Percentiles rank a stretch among this genome's conserved stretches.
Evolutionary conservation across 2,888 invertebrate species (phyloP).

Genomic region (Himalopsyche anomala): DNA sequence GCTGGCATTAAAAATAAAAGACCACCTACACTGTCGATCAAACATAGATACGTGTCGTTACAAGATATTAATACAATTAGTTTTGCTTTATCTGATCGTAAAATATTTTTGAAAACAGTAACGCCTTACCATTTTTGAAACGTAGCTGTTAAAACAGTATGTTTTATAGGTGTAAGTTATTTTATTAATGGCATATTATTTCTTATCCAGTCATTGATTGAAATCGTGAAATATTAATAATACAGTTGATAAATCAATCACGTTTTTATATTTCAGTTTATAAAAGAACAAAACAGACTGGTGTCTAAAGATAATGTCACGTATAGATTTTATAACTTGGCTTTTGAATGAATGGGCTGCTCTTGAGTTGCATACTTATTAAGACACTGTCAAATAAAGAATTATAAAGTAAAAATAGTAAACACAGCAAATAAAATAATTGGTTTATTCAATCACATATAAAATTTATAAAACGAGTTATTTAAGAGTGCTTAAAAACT

Average conservation of each 20-base stretch:
- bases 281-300: too few species aligned
- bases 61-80: constrained; percentile 35
- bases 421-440: too few species aligned
- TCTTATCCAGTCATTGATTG: neutral
- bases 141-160: neutral
- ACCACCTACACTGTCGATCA: constrained; percentile 25
- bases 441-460: too few species aligned
- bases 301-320: too few species aligned
- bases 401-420: too few species aligned
- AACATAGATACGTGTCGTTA: constrained; percentile 22
- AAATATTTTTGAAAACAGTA: constrained; percentile 26
- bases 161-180: neutral
- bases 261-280: too few species aligned
- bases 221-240: constrained; percentile 9
- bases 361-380: too few species aligned
- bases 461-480: too few species aligned
- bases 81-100: constrained; percentile 20
- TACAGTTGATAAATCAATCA: constrained; percentile 6
- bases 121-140: neutral
- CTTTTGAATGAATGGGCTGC: too few species aligned
- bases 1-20: neutral
- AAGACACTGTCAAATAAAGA: too few species aligned
- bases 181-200: neutral
- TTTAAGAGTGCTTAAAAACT: too few species aligned
- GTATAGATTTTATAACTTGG: too few species aligned